These are phyloP conservation scores for Phylloscopus trochiloides DNA, from an alignment of 2,113 vertebrate species.

Conservation along the genomic window DNA sequence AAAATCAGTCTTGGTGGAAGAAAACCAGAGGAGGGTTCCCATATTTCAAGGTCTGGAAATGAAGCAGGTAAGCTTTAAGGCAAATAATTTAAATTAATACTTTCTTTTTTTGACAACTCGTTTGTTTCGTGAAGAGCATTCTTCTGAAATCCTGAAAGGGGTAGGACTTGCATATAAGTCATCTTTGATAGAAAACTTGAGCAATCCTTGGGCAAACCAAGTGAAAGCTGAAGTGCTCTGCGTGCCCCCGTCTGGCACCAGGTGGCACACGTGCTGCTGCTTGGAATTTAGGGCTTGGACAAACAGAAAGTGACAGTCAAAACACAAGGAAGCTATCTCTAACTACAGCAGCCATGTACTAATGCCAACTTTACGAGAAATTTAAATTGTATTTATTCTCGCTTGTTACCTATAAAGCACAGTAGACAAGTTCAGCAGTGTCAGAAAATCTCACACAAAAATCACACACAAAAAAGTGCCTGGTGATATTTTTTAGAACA, in stretches of 20 bases:
- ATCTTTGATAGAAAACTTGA: not conserved
- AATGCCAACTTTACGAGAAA: not conserved
- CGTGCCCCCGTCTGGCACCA: not conserved
- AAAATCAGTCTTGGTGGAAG: not conserved
- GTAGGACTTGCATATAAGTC: not conserved
- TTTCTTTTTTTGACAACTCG: not conserved
- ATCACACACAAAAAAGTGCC: not conserved
- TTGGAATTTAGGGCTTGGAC: too few relatives aligned
- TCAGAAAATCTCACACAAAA: not conserved
- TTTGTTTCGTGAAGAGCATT: not conserved
- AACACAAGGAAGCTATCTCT: not conserved
- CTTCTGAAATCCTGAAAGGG: not conserved
- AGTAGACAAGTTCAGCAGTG: not conserved
- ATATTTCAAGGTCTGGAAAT: not conserved
- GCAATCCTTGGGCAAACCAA: not conserved
- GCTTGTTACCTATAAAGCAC: not conserved
- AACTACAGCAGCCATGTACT: rapidly evolving
- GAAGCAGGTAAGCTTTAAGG: not conserved
- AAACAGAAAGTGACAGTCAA: not conserved
- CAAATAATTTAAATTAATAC: not conserved
- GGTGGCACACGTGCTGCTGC: not conserved
- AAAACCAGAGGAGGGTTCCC: not conserved
- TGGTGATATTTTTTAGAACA: not conserved
- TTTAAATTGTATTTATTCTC: not conserved
- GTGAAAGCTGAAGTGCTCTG: not conserved